Conservation (phyloP, 2,797 vertebrate species). For the Ataeniobius toweri region DNA sequence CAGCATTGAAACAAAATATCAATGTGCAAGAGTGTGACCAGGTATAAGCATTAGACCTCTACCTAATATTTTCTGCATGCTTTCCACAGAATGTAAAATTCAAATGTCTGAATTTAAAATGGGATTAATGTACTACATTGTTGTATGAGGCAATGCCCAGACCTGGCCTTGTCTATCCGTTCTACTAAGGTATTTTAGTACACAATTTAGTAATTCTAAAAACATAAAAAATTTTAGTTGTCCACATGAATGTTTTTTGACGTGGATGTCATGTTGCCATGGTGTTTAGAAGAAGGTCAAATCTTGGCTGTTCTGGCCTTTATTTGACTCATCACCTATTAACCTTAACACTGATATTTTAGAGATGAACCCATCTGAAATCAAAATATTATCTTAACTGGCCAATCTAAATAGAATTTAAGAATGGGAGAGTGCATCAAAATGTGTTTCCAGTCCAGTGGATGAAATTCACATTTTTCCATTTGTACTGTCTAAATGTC, state of each 20-base stretch:
- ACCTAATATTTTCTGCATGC: background rate
- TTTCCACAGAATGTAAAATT: background rate
- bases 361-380: background rate
- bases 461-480: background rate
- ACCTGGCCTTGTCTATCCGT: background rate
- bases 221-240: background rate
- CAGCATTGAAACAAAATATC: background rate
- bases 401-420: background rate
- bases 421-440: background rate
- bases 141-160: background rate
- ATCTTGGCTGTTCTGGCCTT: background rate
- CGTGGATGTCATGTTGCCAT: background rate
- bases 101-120: background rate
- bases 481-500: constrained; percentile 6
- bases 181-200: background rate
- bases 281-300: constrained; percentile 1
- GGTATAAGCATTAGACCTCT: background rate
- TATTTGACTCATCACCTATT: background rate
- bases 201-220: background rate
- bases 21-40: background rate
- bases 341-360: background rate
- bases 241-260: background rate
- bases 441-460: background rate
- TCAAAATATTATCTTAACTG: background rate
- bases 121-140: background rate